Percentiles rank a stretch among this genome's conserved stretches.
Evolutionary conservation across 2,888 invertebrate species (phyloP).

Genomic region (Acronicta leporina): DNA sequence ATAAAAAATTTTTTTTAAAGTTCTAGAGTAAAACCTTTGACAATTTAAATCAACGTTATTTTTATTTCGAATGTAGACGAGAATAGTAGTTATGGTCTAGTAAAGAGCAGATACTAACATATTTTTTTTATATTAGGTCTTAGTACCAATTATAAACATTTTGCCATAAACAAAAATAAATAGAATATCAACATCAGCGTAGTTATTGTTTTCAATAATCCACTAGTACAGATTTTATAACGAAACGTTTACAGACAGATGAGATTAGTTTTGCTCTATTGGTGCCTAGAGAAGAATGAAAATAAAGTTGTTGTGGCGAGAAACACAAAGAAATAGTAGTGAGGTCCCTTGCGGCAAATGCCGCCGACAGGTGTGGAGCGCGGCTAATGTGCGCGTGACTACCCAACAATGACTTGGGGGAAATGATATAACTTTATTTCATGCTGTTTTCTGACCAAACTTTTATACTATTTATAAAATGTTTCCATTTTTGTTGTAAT

Average conservation of each 20-base stretch:
- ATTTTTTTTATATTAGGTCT: too few species aligned
- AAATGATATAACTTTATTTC: conserved; percentile 71
- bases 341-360: conserved; percentile 74
- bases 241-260: conserved; percentile 25
- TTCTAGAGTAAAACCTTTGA: conserved; percentile 22
- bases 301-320: conserved; percentile 69
- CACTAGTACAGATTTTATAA: conserved; percentile 15
- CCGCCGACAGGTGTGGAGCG: conserved; percentile 75
- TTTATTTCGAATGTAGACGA: too few species aligned
- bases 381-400: conserved; percentile 75
- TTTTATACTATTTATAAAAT: conserved; percentile 29
- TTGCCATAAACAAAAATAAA: too few species aligned
- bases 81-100: too few species aligned
- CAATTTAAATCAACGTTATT: conserved; percentile 16
- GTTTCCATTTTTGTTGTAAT: conserved; percentile 1
- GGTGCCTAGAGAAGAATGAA: conserved; percentile 68
- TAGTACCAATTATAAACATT: too few species aligned
- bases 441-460: conserved; percentile 49
- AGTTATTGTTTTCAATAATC: conserved; percentile 16
- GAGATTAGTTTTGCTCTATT: conserved; percentile 62
- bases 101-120: too few species aligned
- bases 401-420: conserved; percentile 72
- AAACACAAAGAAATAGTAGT: conserved; percentile 76
- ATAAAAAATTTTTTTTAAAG: conserved; percentile 15
- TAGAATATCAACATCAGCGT: too few species aligned